Conservation (phyloP, 2,888 invertebrate genomes). For the Apamea sordens region DNA sequence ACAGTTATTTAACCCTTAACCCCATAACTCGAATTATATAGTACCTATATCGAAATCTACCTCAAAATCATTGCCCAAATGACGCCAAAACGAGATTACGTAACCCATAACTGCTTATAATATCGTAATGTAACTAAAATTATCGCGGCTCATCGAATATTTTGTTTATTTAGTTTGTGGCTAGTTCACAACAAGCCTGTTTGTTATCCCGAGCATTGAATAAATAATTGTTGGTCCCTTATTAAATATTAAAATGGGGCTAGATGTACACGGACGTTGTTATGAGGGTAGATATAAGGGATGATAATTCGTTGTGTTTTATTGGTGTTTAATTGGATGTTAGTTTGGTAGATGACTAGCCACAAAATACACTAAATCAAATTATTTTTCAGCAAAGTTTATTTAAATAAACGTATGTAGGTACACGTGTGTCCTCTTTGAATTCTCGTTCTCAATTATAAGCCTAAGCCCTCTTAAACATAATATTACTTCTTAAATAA, state of each 20-base stretch:
- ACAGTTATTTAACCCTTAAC: not conserved
- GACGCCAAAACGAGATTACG: constrained; percentile 58
- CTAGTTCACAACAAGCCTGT: constrained; percentile 81
- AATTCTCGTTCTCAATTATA: too few relatives aligned
- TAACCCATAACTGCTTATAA: constrained; percentile 61
- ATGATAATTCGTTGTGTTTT: constrained; percentile 37
- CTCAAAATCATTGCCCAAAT: constrained; percentile 22
- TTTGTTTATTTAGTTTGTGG: constrained; percentile 84
- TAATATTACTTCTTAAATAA: not conserved
- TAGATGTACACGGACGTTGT: constrained; percentile 71
- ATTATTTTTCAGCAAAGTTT: not conserved
- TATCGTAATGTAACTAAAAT: constrained; percentile 76
- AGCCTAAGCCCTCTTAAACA: too few relatives aligned
- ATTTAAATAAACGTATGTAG: not conserved
- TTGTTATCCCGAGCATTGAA: constrained; percentile 82
- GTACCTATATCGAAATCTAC: constrained; percentile 18
- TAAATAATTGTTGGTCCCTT: constrained; percentile 84
- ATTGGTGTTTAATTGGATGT: constrained; percentile 25
- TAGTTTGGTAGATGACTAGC: constrained; percentile 4
- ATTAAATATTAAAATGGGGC: constrained; percentile 83
- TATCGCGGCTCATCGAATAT: constrained; percentile 81
- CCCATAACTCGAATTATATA: not conserved
- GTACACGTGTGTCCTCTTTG: not conserved
- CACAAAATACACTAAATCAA: not conserved
- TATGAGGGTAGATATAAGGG: constrained; percentile 52